phyloP scores from a whole-genome alignment of 1,140 invertebrate species.

The Drosophila nasuta region DNA sequence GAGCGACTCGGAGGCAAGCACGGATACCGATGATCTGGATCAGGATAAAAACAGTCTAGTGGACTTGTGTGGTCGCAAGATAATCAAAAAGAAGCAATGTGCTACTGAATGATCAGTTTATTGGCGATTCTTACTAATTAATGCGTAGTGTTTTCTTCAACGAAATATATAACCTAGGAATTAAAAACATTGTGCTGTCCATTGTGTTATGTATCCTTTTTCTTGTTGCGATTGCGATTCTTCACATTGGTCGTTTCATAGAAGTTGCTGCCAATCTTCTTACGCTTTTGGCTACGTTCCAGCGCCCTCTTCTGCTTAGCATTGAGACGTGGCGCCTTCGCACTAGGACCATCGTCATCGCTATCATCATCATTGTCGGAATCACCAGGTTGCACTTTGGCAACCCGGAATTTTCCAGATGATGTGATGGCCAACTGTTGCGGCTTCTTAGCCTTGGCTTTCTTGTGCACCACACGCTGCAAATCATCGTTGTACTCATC shows the following conservation, averaged over 20 bases:
- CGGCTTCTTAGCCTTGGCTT: constrained; percentile 84
- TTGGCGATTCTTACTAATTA: constrained; percentile 51
- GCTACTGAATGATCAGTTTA: constrained; percentile 58
- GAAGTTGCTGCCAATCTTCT: constrained; percentile 96
- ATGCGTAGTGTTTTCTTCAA: constrained; percentile 53
- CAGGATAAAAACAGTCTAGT: constrained; percentile 78
- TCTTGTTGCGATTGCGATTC: constrained; percentile 87
- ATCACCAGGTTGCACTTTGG: constrained; percentile 70
- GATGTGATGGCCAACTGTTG: constrained; percentile 85
- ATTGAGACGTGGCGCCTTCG: constrained; percentile 86
- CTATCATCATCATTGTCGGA: constrained; percentile 77
- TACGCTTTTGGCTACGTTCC: constrained; percentile 91
- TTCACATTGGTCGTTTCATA: constrained; percentile 97
- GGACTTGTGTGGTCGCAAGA: constrained; percentile 87
- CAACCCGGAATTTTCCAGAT: constrained; percentile 87
- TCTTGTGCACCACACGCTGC: constrained; percentile 84
- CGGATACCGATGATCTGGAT: constrained; percentile 86
- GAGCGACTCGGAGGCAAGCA: constrained; percentile 89
- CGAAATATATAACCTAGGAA: constrained; percentile 63
- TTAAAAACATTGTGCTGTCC: constrained; percentile 24
- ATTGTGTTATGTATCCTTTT: constrained; percentile 60
- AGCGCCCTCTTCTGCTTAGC: constrained; percentile 91
- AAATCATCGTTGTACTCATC: constrained; percentile 86
- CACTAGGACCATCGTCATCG: constrained; percentile 60
- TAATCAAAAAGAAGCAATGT: constrained; percentile 84